Percentiles rank a stretch among this genome's conserved stretches.
Conservation (phyloP, 2,113 vertebrate species). For the Tetraodon nigroviridis region DNA sequence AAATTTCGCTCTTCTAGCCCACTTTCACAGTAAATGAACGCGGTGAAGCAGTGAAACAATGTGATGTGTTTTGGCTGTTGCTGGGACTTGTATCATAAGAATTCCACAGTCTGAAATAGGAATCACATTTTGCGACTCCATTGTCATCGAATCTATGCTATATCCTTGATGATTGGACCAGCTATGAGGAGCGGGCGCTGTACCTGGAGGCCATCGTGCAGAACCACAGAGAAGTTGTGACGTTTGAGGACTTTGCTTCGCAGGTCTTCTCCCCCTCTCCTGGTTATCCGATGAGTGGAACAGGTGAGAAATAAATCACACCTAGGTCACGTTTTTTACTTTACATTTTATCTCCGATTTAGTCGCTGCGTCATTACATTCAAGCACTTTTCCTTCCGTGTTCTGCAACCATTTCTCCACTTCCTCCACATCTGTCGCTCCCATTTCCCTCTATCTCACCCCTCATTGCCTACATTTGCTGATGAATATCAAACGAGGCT, state of each 20-base stretch:
- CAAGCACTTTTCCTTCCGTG: conserved; percentile 6
- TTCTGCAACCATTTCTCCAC: conserved; percentile 10
- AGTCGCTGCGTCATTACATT: conserved; percentile 11
- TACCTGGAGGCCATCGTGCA: conserved; percentile 97
- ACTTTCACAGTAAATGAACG: conserved; percentile 1
- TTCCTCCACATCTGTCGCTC: conserved; percentile 53
- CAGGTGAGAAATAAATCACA: conserved; percentile 80
- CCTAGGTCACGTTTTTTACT: not conserved
- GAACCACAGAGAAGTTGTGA: conserved; percentile 95
- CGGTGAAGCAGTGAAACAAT: not conserved
- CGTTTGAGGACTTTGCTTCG: conserved; percentile 95
- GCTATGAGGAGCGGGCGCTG: conserved; percentile 94
- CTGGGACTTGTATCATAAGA: not conserved
- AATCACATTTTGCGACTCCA: not conserved
- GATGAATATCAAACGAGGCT: conserved; percentile 77
- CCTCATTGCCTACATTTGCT: conserved; percentile 44
- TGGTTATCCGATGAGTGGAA: conserved; percentile 82
- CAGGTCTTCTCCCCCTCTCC: conserved; percentile 96
- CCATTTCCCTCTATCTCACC: conserved; percentile 63
- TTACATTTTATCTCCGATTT: not conserved
- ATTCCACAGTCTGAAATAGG: not conserved
- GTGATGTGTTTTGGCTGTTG: conserved; percentile 2
- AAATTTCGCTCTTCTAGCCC: conserved; percentile 10
- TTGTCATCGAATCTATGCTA: not conserved
- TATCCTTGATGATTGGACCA: conserved; percentile 75